Percentiles rank a stretch among this genome's conserved stretches.
phyloP scores from a whole-genome alignment of 2,113 vertebrate species.

The Dolichallabes microphthalmus region DNA sequence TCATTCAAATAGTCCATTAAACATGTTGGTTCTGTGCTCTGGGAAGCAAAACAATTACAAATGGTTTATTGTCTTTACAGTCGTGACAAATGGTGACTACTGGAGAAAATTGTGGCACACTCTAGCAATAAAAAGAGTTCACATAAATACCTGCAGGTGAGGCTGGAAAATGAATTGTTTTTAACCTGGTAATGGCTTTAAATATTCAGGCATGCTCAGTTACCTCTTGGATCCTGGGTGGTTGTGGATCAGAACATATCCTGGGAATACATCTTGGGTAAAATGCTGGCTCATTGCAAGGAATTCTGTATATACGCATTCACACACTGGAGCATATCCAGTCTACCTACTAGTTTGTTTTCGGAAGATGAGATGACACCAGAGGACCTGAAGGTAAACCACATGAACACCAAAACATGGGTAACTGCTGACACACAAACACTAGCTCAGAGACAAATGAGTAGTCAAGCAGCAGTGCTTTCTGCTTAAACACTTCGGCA shows the following conservation, averaged over 20 bases:
- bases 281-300: background rate
- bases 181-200: background rate
- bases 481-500: background rate
- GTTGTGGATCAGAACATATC: background rate
- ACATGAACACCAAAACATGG: background rate
- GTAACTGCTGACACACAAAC: background rate
- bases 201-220: background rate
- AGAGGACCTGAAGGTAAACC: background rate
- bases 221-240: background rate
- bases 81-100: background rate
- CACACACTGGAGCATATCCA: background rate
- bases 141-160: background rate
- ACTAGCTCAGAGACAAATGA: background rate
- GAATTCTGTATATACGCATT: too few species aligned
- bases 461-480: background rate
- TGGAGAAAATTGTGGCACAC: background rate
- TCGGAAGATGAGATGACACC: background rate
- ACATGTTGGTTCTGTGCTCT: background rate
- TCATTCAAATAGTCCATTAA: background rate
- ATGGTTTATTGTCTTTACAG: background rate
- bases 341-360: background rate
- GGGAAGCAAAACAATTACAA: background rate
- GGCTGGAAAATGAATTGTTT: background rate
- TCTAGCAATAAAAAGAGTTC: background rate
- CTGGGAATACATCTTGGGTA: background rate